Evolutionary conservation across 2,888 invertebrate species (phyloP), one percentile per base, ranked within the genome.

Genomic region (Drosophila subsilvestris): DNA sequence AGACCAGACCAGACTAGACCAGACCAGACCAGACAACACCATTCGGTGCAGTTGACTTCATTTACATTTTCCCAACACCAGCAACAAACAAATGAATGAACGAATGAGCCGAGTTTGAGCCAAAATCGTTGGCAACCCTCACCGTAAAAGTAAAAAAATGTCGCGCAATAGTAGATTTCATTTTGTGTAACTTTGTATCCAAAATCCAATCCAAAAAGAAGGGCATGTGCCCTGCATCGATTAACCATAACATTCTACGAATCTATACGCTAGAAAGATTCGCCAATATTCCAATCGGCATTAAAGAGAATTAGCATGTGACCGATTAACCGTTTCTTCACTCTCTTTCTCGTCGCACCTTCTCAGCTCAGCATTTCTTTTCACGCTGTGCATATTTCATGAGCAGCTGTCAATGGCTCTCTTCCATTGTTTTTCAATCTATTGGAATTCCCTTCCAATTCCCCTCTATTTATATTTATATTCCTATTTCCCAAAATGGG

Each of bases 21-120:
- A 37, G 32, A 32, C 32, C 25, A 25, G 25, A 37, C 4, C 70
- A 50, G 69, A 70, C 44, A n/a, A 9, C 45, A 45, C 8, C 72
- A 67, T 65, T 67, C 65, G 71, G 22, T 3, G 73, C 68, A 85
- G 78, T 86, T 89, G 88, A 86, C 89, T 89, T 88, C 89, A 88
- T 86, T 86, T 86, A 83, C 89, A 88, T 86, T 89, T 86, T 86
- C 76, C 76, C 89, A 89, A 84, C 73, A 79, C 43, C 63, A 80
- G 71, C 66, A 76, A 22, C 65, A 63, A 53, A 44, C 55, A 65
- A 54, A 51, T 55, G 45, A 44, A 66, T 42, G 43, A 51, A 71
- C 48, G 61, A 87, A 57, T 53, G 43, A 65, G n/a, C n/a, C n/a
- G n/a, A n/a, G 43, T 18, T 51, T 85, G 65, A 75, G 76, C 76